These are phyloP conservation scores for Deilephila porcellus DNA, from an alignment of 2,888 invertebrate species.

Conservation along the genomic window DNA sequence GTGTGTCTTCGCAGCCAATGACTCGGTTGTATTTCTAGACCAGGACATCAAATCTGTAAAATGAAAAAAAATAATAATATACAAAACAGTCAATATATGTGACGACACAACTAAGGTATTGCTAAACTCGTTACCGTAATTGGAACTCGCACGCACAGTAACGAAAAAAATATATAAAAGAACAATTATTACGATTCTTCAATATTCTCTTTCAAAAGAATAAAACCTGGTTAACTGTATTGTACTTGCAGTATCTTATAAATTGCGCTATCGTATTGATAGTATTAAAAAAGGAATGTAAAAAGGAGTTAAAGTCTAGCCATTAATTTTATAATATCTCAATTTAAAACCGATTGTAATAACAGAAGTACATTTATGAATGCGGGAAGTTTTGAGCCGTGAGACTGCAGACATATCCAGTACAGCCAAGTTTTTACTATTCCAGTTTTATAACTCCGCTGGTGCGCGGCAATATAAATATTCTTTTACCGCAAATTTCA, in stretches of 20 bases:
- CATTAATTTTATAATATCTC: constrained; percentile 4
- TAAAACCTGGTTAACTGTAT: too few relatives aligned
- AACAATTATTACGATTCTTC: not conserved
- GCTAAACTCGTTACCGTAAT: too few relatives aligned
- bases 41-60: too few relatives aligned
- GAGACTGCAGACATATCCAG: constrained; percentile 48
- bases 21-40: too few relatives aligned
- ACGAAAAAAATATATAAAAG: not conserved
- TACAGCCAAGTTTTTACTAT: constrained; percentile 44
- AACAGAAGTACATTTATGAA: constrained; percentile 47
- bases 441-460: constrained; percentile 36
- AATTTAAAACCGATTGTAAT: not conserved
- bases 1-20: too few relatives aligned
- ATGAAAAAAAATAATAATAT: too few relatives aligned
- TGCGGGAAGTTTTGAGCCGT: constrained; percentile 49
- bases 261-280: too few relatives aligned
- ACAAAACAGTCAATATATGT: too few relatives aligned
- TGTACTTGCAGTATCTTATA: too few relatives aligned
- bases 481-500: constrained; percentile 24
- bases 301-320: not conserved
- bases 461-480: constrained; percentile 28
- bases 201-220: not conserved
- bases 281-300: too few relatives aligned
- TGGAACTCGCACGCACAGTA: too few relatives aligned
- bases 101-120: too few relatives aligned